A percentile compares a stretch with the other conserved stretches of the same genome.
These are phyloP conservation scores for Ecdyonurus torrentis DNA, from an alignment of 2,888 invertebrate species.

Conservation along the genomic window DNA sequence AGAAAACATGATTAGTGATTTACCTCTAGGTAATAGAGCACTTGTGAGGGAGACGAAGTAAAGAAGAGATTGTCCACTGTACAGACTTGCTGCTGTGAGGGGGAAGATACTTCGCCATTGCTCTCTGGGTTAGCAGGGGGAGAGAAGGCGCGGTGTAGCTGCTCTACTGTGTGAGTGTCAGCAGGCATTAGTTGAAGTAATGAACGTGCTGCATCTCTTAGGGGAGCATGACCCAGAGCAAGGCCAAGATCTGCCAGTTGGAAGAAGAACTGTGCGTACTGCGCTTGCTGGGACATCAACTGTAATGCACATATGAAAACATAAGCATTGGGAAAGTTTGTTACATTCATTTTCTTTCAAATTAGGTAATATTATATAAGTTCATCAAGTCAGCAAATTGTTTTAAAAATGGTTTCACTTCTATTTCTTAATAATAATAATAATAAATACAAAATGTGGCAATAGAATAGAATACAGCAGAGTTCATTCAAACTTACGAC, in stretches of 20 bases:
- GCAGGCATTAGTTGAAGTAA: slow-evolving; percentile 69
- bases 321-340: too few relatives aligned
- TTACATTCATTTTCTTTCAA: not conserved
- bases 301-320: too few relatives aligned
- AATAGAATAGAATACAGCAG: not conserved
- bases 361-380: too few relatives aligned
- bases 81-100: slow-evolving; percentile 18
- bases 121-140: not conserved
- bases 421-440: too few relatives aligned
- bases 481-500: slow-evolving; percentile 37
- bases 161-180: slow-evolving; percentile 44
- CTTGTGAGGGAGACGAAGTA: slow-evolving; percentile 52
- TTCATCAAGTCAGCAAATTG: too few relatives aligned
- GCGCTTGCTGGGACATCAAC: slow-evolving; percentile 67
- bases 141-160: slow-evolving; percentile 31
- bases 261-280: slow-evolving; percentile 63
- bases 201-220: slow-evolving; percentile 69
- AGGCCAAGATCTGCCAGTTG: slow-evolving; percentile 81
- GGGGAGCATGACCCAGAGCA: slow-evolving; percentile 54
- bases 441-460: too few relatives aligned
- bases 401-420: too few relatives aligned
- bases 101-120: not conserved
- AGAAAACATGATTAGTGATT: not conserved
- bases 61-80: slow-evolving; percentile 48
- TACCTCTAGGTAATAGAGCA: slow-evolving; percentile 57